Base-by-base conservation (phyloP, 2,113 vertebrate genomes). In the Leptodactylus fuscus region DNA sequence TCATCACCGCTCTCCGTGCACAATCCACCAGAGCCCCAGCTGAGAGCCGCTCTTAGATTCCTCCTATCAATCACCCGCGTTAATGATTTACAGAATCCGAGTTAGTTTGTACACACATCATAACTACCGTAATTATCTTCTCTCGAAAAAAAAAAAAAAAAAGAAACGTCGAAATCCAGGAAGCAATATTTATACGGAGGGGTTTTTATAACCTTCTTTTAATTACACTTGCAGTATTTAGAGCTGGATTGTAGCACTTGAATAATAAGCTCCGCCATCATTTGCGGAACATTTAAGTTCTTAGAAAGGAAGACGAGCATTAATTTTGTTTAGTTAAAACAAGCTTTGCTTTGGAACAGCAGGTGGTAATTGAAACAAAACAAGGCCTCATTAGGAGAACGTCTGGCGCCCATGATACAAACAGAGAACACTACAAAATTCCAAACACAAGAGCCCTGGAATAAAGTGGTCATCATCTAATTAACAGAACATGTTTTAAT, bases 381-480 rank as follows among this genome's bases (percentile, higher is more conserved):
- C 97, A 98, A 97, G 96, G 95, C 94, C 97, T 99, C 97, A 99
- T 99, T 99, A 99, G 96, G 94, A 92, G 95, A 97, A 95, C 96
- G 97, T 98, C 97, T 99, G 97, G 97, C 97, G 96, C 95, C 95
- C 95, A 95, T 97, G 97, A 98, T 98, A 97, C 97, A 98, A 98
- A 98, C 97, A 97, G 96, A 93, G 94, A 93, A 93, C 93, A 94
- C 96, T 93, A 96, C 96, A 94, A 95, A 95, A 95, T 34, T 93
- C 95, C 95, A 96, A 97, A 98, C 97, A 98, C 96, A 96, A 98
- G 97, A 96, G 97, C 97, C 95, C 96, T 97, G 97, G 95, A 98
- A 99, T 99, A 97, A 99, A 99, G 98, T 98, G 97, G 97, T 98
- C 97, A 99, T 99, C 97, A 98, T 97, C 97, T 98, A 98, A 99